Evolutionary conservation across 2,113 vertebrate genomes (phyloP).

Genomic region (Myotis lucifugus): DNA sequence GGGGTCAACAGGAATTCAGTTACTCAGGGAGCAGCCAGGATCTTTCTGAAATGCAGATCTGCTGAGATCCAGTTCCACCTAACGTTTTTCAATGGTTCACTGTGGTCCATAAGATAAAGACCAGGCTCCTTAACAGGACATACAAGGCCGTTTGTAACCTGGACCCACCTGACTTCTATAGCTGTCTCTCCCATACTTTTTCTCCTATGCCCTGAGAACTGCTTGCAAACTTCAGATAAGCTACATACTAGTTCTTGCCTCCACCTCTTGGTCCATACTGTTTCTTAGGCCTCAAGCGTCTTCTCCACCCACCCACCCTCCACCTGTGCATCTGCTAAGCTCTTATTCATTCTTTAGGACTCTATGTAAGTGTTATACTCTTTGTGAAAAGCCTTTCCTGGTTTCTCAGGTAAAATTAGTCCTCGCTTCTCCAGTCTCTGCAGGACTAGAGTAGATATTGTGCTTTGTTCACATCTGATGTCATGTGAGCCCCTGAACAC

Average conservation of each 20-base stretch:
- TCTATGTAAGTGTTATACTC: not conserved
- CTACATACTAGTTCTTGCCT: not conserved
- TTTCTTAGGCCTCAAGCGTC: not conserved
- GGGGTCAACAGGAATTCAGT: not conserved
- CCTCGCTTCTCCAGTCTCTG: not conserved
- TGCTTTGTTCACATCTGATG: not conserved
- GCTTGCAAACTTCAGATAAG: not conserved
- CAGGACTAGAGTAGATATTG: not conserved
- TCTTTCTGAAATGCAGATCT: conserved; percentile 12
- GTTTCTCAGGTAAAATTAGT: not conserved
- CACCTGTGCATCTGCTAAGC: not conserved
- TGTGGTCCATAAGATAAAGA: not conserved
- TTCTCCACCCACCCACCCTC: not conserved
- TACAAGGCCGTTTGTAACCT: not conserved
- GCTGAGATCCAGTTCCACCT: not conserved
- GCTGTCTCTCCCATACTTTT: not conserved
- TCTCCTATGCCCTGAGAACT: not conserved
- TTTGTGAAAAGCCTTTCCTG: not conserved
- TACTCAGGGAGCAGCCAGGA: not conserved
- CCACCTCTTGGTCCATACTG: not conserved
- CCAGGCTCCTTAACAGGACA: not conserved
- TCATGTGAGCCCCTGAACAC: not conserved
- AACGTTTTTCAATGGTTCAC: not conserved
- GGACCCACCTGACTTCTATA: not conserved
- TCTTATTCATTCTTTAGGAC: not conserved